Evolutionary conservation across 2,888 invertebrate species (phyloP).

Genomic region (Drosophila koepferae): DNA sequence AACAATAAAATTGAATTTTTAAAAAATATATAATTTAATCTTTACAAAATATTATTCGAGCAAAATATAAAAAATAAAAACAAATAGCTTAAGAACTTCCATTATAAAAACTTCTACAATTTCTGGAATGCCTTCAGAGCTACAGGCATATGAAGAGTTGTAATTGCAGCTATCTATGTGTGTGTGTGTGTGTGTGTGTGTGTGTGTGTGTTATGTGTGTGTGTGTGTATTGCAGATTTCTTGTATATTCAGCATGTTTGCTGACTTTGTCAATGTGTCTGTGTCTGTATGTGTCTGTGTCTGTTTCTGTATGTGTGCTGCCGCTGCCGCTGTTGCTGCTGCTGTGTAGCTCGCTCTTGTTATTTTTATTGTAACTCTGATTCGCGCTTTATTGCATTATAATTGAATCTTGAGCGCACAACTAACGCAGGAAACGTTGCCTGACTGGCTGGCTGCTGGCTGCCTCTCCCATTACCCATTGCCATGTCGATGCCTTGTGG

Average conservation of each 20-base stretch:
- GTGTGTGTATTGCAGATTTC: constrained; percentile 40
- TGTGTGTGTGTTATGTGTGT: constrained; percentile 21
- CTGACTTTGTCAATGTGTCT: constrained; percentile 23
- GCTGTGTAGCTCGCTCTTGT: constrained; percentile 58
- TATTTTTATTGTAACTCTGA: constrained; percentile 79
- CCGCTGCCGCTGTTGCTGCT: constrained; percentile 28
- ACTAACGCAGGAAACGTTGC: constrained; percentile 79
- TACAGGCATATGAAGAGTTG: constrained; percentile 20
- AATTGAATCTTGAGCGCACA: constrained; percentile 83
- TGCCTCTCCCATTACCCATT: constrained; percentile 40
- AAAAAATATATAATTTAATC: background rate
- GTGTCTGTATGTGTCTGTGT: constrained; percentile 5
- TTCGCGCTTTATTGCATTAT: constrained; percentile 84
- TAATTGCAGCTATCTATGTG: constrained; percentile 3
- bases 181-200: constrained; percentile 13
- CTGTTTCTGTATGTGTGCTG: constrained; percentile 6
- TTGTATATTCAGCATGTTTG: constrained; percentile 52
- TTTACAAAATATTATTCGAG: background rate
- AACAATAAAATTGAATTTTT: too few species aligned
- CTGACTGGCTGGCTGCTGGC: constrained; percentile 76
- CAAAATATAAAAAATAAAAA: background rate
- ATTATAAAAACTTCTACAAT: background rate
- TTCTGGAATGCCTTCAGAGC: constrained; percentile 38
- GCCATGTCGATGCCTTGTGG: constrained; percentile 44
- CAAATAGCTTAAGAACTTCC: background rate